Conservation (phyloP, 2,797 vertebrate species). For the Lacerta agilis region DNA sequence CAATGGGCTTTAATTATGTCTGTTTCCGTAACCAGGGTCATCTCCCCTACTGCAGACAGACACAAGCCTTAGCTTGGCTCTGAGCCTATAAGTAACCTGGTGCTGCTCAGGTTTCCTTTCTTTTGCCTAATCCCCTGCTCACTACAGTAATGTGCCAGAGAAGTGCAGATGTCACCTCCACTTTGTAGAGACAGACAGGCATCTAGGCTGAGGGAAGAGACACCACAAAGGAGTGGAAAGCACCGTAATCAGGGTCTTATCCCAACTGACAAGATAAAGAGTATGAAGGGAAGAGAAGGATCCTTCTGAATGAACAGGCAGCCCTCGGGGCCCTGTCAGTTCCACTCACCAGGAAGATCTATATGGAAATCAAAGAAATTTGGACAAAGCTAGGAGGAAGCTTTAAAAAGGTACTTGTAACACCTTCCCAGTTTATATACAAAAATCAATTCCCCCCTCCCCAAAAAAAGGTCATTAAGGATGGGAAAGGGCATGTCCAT, state of each 20-base stretch:
- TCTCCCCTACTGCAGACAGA: conserved; percentile 50
- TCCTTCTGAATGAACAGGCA: conserved; percentile 19
- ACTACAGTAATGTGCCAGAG: neutral
- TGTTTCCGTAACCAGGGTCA: conserved; percentile 31
- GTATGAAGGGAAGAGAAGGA: neutral
- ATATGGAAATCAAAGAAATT: conserved; percentile 32
- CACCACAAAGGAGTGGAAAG: neutral
- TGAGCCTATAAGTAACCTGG: conserved; percentile 10
- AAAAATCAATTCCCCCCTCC: neutral
- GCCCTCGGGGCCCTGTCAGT: conserved; percentile 32
- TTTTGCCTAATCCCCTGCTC: neutral
- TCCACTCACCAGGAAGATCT: conserved; percentile 20
- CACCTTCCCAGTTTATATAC: neutral
- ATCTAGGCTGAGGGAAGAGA: neutral
- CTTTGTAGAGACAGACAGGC: conserved; percentile 12
- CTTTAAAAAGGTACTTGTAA: neutral
- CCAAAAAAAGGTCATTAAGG: neutral
- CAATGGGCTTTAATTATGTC: conserved; percentile 57
- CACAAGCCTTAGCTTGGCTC: neutral
- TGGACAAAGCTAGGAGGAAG: neutral
- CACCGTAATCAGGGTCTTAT: conserved; percentile 5
- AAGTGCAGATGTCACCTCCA: conserved; percentile 27
- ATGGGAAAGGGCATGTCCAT: neutral
- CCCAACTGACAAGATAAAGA: conserved; percentile 21
- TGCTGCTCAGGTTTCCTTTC: neutral